Base-by-base conservation (phyloP, 2,113 vertebrate genomes). In the Tragelaphus imberbis region DNA sequence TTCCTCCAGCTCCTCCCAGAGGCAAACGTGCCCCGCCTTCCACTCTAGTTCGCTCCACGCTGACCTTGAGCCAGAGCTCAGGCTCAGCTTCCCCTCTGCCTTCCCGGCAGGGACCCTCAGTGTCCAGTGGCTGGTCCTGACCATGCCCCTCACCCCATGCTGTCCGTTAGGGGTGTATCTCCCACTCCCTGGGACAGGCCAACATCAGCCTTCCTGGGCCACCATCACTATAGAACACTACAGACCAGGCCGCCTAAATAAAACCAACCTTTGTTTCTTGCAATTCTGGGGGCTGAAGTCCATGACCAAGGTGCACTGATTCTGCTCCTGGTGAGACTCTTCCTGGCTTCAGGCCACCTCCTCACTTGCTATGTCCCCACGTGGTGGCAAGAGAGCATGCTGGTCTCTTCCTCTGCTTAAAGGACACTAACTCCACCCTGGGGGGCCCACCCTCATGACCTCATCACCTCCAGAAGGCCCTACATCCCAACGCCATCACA, bases 121-220 rank as follows among this genome's bases (percentile, higher is more conserved):
- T 49, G 63, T 7, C 9, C 1, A 19, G 61, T 14, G 63, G 11
- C 36, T 21, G 17, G 47, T 1, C 21, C 63, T 9, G 10, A 9
- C 14, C 23, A 1, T 0, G 0, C 25, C 27, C 51, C 36, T 40
- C 2, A 1, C 25, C 33, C 9, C n/a, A 2, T 1, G 40, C 40
- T 49, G 14, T 15, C 9, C 0, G 1, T 6, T 9, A 8, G 3
- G 27, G n/a, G 59, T 44, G 59, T 19, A 0, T 21, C 36, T 84
- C 36, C n/a, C 33, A 21, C 61, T 65, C 79, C 77, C 58, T 36
- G 25, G 44, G 28, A 25, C 44, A 19, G 36, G 84, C 27, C 36
- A 6, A 2, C 0, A 2, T 65, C 40, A 63, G 58, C 19, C 27
- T 33, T 6, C 40, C 28, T 30, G 6, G 28, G 1, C 44, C n/a